A percentile compares a stretch with the other conserved stretches of the same genome.
phyloP scores from a whole-genome alignment of 1,140 invertebrate genomes.

The Colletes latitarsis region DNA sequence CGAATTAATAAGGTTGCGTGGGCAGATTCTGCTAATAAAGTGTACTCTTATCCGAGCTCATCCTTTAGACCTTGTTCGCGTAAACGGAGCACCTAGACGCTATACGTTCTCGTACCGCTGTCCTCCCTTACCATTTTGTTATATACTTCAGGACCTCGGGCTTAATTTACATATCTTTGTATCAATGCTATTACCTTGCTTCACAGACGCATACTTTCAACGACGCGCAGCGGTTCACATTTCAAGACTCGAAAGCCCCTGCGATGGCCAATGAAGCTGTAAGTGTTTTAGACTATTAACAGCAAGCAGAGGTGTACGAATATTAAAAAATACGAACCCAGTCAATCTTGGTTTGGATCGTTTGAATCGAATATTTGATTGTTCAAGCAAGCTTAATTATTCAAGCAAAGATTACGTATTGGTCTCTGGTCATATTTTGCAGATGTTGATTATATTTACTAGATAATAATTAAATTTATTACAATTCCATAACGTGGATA shows the following conservation, averaged over 20 bases:
- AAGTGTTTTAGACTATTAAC: neutral
- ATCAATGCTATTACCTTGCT: constrained; percentile 67
- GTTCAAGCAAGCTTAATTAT: too few species aligned
- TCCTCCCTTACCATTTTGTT: constrained; percentile 48
- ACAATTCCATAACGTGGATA: too few species aligned
- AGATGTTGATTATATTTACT: too few species aligned
- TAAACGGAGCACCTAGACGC: constrained; percentile 47
- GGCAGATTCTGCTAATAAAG: constrained; percentile 62
- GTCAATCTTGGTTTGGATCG: too few species aligned
- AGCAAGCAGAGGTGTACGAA: too few species aligned
- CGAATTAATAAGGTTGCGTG: constrained; percentile 68
- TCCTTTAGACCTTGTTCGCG: constrained; percentile 57
- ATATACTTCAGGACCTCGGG: constrained; percentile 49
- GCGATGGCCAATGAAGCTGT: constrained; percentile 15
- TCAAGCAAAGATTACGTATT: too few species aligned
- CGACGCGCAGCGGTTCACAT: constrained; percentile 55
- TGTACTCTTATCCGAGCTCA: constrained; percentile 60
- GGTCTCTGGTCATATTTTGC: too few species aligned
- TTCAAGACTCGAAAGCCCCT: constrained; percentile 36
- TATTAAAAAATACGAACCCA: too few species aligned
- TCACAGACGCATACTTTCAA: constrained; percentile 61
- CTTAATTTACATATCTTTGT: constrained; percentile 70
- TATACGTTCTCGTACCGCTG: constrained; percentile 28
- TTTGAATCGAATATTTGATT: too few species aligned
- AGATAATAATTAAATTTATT: too few species aligned